A percentile compares a stretch with the other conserved stretches of the same genome.
Evolutionary conservation across 1,140 invertebrate species (phyloP).

Genomic region (Tetramorium parvispinum): DNA sequence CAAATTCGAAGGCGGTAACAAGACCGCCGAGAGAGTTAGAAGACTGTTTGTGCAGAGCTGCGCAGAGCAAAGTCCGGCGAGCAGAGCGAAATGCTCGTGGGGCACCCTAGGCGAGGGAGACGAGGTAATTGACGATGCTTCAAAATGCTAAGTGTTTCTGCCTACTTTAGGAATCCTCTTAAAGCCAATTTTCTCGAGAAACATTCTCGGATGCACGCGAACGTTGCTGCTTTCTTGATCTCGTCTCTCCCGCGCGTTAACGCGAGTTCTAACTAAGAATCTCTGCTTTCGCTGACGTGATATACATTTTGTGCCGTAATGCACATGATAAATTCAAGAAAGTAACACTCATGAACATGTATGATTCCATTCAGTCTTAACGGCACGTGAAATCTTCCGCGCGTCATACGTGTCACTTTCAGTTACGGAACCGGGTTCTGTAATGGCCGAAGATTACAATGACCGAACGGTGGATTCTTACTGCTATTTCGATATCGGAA

Average conservation of each 20-base stretch:
- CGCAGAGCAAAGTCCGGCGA: slow-evolving; percentile 94
- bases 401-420: slow-evolving; percentile 49
- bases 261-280: not conserved
- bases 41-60: slow-evolving; percentile 95
- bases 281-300: slow-evolving; percentile 39
- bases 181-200: not conserved
- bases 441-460: slow-evolving; percentile 43
- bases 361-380: slow-evolving; percentile 50
- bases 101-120: slow-evolving; percentile 93
- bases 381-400: slow-evolving; percentile 29
- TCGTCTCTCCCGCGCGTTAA: slow-evolving; percentile 28
- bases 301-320: slow-evolving; percentile 40
- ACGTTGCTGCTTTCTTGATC: not conserved
- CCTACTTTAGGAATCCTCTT: not conserved
- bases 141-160: not conserved
- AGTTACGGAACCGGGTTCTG: slow-evolving; percentile 47
- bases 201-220: not conserved
- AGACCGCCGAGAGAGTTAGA: slow-evolving; percentile 90
- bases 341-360: slow-evolving; percentile 58
- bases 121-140: slow-evolving; percentile 85
- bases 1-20: slow-evolving; percentile 95
- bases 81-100: slow-evolving; percentile 92
- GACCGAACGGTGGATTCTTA: not conserved
- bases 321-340: slow-evolving; percentile 43
- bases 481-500: slow-evolving; percentile 34